phyloP scores from a whole-genome alignment of 2,113 vertebrate species.

The Panurus biarmicus region DNA sequence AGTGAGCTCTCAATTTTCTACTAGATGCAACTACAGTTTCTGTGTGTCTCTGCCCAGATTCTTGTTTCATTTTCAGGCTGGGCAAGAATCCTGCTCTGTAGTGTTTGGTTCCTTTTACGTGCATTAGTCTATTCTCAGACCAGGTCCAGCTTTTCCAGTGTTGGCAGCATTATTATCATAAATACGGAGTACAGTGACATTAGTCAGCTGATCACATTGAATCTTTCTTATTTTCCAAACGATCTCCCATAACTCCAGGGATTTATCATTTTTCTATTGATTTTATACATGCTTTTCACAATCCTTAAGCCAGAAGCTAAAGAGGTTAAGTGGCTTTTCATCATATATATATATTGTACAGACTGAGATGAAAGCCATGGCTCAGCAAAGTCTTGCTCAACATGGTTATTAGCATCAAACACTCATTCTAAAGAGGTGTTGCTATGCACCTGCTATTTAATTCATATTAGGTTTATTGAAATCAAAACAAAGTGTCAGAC shows the following conservation, averaged over 20 bases:
- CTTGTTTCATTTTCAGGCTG: background rate
- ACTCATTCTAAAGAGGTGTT: background rate
- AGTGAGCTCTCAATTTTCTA: background rate
- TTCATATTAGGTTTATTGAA: background rate
- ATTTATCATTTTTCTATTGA: background rate
- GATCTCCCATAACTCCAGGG: background rate
- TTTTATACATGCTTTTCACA: background rate
- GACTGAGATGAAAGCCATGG: background rate
- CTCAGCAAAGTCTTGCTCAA: background rate
- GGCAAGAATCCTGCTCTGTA: background rate
- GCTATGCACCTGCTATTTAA: slow-evolving; percentile 18
- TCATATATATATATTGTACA: background rate
- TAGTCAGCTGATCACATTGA: background rate
- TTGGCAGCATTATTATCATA: background rate
- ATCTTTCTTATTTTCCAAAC: background rate
- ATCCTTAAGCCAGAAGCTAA: background rate
- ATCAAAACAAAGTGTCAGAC: slow-evolving; percentile 2
- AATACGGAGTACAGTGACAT: background rate
- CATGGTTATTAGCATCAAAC: background rate
- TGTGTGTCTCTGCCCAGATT: background rate
- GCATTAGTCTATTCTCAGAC: background rate
- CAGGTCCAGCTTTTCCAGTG: background rate
- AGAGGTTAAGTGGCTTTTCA: background rate
- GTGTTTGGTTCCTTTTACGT: background rate
- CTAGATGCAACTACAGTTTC: background rate